Conservation (phyloP, 23 tunicate genomes). For the Corella eumyota region DNA sequence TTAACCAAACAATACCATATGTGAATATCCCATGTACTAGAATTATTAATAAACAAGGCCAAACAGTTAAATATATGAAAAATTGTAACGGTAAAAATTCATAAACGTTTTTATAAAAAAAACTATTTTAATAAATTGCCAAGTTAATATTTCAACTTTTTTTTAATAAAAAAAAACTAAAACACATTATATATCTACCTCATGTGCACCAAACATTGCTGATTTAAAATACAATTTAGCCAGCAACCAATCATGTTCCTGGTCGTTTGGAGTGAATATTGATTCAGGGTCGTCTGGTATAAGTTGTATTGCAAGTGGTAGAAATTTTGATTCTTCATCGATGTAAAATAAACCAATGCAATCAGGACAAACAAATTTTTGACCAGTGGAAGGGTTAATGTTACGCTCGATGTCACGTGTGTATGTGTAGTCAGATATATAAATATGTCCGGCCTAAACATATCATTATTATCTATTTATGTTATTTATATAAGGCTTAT, state of each 20-base stretch:
- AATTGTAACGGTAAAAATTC: no score
- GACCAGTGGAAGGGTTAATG: slow-evolving; percentile 7
- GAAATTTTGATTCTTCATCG: slow-evolving; percentile 1
- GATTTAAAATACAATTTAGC: slow-evolving; percentile 24
- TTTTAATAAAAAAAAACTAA: neutral
- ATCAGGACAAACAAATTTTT: slow-evolving; percentile 10
- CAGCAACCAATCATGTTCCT: no score
- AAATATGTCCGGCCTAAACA: slow-evolving; percentile 26
- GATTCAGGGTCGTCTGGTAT: slow-evolving; percentile 17
- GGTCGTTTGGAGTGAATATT: slow-evolving; percentile 18
- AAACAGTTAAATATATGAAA: no score
- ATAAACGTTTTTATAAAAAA: no score
- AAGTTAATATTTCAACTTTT: no score
- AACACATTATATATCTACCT: slow-evolving; percentile 10
- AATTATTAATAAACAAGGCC: no score
- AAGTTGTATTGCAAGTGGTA: slow-evolving; percentile 26
- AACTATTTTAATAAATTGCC: no score
- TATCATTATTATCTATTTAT: no score
- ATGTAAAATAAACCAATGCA: slow-evolving; percentile 9
- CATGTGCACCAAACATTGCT: slow-evolving; percentile 12
- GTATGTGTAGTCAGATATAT: slow-evolving; percentile 14
- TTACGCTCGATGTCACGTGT: slow-evolving; percentile 3
- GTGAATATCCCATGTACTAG: no score
- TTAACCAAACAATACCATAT: no score
- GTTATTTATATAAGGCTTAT: no score